Evolutionary conservation across 53 echinoderm and acorn worm genomes (phyloP).

Genomic region (Stichopus horrens): DNA sequence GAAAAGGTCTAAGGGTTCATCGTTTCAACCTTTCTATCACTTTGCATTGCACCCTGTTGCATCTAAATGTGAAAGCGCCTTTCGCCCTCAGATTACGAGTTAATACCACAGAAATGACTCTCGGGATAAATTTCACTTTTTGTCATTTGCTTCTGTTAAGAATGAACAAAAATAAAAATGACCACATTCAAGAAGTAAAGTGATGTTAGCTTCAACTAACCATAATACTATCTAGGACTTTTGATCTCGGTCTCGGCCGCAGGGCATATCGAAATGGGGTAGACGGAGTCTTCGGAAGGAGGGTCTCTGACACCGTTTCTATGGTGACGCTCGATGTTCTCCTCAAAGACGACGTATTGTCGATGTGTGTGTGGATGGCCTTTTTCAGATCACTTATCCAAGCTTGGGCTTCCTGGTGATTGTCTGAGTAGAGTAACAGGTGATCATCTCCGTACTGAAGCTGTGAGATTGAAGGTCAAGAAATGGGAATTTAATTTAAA

Average conservation of each 20-base stretch:
- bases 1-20: no score
- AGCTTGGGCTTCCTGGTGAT: slow-evolving; percentile 71
- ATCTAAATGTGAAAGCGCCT: no score
- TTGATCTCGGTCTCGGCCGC: slow-evolving; percentile 51
- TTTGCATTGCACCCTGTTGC: no score
- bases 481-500: not conserved
- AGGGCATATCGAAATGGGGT: slow-evolving; percentile 36
- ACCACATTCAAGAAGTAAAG: not conserved
- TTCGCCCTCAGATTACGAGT: not conserved
- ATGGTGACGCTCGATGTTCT: slow-evolving; percentile 44
- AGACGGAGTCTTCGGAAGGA: not conserved
- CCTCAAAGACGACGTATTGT: slow-evolving; percentile 58
- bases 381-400: slow-evolving; percentile 83
- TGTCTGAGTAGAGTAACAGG: slow-evolving; percentile 73
- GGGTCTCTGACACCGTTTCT: slow-evolving; percentile 11
- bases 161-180: not conserved
- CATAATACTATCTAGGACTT: slow-evolving; percentile 39
- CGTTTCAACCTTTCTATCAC: no score
- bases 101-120: not conserved
- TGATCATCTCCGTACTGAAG: slow-evolving; percentile 61
- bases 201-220: not conserved
- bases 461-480: slow-evolving; percentile 16
- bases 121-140: not conserved
- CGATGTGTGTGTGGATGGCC: slow-evolving; percentile 60
- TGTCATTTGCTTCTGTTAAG: not conserved